phyloP scores from a whole-genome alignment of 2,797 vertebrate genomes.

The Danio choprae region DNA sequence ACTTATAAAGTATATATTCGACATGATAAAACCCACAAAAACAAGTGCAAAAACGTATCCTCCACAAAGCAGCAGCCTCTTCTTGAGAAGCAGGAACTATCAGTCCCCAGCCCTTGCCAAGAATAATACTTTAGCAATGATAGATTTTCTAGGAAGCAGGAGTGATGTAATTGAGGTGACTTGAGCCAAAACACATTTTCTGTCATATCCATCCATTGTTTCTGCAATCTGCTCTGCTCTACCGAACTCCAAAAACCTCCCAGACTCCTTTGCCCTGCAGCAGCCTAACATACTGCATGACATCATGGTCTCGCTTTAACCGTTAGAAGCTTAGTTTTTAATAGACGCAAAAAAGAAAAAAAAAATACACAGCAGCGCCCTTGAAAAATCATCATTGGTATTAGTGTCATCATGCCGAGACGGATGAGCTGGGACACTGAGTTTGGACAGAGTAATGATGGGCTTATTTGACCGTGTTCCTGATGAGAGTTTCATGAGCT shows the following conservation, averaged over 20 bases:
- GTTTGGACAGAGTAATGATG: slow-evolving; percentile 53
- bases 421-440: slow-evolving; percentile 10
- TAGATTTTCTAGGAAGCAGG: slow-evolving; percentile 59
- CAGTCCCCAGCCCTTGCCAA: slow-evolving; percentile 54
- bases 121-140: slow-evolving; percentile 60
- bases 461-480: slow-evolving; percentile 46
- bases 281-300: slow-evolving; percentile 67
- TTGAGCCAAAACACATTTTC: slow-evolving; percentile 72
- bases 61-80: slow-evolving; percentile 30
- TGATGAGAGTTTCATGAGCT: slow-evolving; percentile 37
- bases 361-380: slow-evolving; percentile 45
- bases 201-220: slow-evolving; percentile 78
- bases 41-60: slow-evolving; percentile 13
- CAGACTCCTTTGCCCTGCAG: slow-evolving; percentile 40
- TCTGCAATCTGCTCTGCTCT: slow-evolving; percentile 57
- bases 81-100: slow-evolving; percentile 59
- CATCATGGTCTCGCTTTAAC: slow-evolving; percentile 69
- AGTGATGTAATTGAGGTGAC: slow-evolving; percentile 70
- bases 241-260: slow-evolving; percentile 54
- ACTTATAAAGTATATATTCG: too few species aligned
- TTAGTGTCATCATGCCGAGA: slow-evolving; percentile 62
- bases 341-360: slow-evolving; percentile 43
- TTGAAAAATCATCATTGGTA: slow-evolving; percentile 55
- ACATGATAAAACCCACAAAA: background rate
- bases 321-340: slow-evolving; percentile 27